Evolutionary conservation across 2,113 vertebrate genomes (phyloP), one percentile per base, ranked within the genome.

Genomic region (Meleagris gallopavo): DNA sequence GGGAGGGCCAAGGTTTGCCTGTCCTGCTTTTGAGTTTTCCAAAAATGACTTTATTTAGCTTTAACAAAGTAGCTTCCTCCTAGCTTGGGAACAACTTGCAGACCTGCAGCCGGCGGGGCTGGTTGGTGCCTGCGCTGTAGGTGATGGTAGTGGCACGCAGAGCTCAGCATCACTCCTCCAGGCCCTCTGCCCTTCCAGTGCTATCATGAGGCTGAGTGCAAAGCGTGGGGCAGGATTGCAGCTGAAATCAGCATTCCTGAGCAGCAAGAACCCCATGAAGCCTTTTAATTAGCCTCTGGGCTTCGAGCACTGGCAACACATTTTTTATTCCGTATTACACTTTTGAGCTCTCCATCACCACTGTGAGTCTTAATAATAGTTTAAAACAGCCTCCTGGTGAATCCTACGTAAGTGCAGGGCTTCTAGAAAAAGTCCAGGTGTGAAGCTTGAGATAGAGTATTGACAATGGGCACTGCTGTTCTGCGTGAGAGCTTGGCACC

Each of bases 101-200:
- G 64, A 43, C 41, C 41, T 43, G 41, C 41, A 43, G 16, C 41
- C 54, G 52, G 14, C 71, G 20, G 6, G 48, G 55, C 5, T 11
- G 14, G 50, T 30, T 1, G 0, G 11, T 0, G 2, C 61, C 36
- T n/a, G 4, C n/a, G 48, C 43, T 21, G 3, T 2, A 19, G 30
- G 61, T 0, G 6, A n/a, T 38, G 61, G 66, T n/a, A 10, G 16
- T 0, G 0, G n/a, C 30, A 58, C 0, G 0, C 0, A 1, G 36
- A 50, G 13, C 38, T 64, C 61, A 61, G 29, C 24, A 3, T 13
- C 32, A 61, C 57, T 40, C 19, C 64, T 64, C 27, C 8, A 24
- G 20, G 9, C 15, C 43, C 41, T 46, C 11, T 14, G 9, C 48
- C 12, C 24, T 77, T 65, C n/a, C 66, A 8, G 50, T 20, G 27